Conservation (phyloP, 2,113 vertebrate species). For the Antennarius striatus region DNA sequence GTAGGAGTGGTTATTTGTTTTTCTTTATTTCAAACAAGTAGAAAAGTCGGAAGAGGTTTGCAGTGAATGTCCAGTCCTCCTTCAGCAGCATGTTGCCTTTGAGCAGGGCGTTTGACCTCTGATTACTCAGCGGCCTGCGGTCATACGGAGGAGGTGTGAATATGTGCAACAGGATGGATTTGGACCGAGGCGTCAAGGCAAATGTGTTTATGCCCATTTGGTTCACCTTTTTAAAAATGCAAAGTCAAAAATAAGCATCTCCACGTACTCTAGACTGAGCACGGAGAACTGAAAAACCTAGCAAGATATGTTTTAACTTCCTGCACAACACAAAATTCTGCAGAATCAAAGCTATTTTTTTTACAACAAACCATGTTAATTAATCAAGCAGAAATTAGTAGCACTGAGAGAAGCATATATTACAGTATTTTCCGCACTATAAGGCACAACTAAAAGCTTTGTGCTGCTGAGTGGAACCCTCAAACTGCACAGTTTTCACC, state of each 20-base stretch:
- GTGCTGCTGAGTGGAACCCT: no score
- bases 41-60: not conserved
- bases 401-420: no score
- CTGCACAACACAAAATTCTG: no score
- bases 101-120: constrained; percentile 22
- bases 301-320: no score
- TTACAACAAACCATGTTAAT: no score
- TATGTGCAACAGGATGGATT: constrained; percentile 1
- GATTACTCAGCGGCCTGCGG: constrained; percentile 6
- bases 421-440: no score
- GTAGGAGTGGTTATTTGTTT: not conserved
- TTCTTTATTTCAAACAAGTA: not conserved
- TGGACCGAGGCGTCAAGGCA: not conserved
- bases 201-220: not conserved
- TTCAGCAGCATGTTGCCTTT: constrained; percentile 23
- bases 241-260: not conserved
- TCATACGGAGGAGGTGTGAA: constrained; percentile 18
- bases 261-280: no score
- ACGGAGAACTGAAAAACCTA: not conserved
- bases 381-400: no score
- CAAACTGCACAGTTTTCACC: no score
- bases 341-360: no score
- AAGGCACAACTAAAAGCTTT: no score
- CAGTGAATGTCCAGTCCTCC: not conserved
- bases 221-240: not conserved